These are phyloP conservation scores for Deladenus siricidicola DNA, from an alignment of 2,888 invertebrate species.

Conservation along the genomic window DNA sequence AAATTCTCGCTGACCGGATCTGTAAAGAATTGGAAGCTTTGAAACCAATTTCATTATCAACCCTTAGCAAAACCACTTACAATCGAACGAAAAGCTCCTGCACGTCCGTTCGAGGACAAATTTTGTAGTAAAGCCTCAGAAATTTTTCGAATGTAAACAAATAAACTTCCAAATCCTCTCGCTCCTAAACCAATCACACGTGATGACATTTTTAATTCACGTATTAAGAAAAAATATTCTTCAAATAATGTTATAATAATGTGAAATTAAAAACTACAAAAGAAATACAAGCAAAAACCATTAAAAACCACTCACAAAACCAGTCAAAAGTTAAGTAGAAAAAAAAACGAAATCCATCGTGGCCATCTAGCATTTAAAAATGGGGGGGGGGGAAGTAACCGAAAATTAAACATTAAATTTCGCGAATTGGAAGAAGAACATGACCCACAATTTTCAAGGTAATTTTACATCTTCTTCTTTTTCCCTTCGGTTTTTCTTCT, in stretches of 20 bases:
- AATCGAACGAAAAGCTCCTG: slow-evolving; percentile 75
- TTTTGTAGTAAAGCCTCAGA: slow-evolving; percentile 93
- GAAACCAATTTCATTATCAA: slow-evolving; percentile 1
- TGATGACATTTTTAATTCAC: no score
- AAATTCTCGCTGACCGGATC: slow-evolving; percentile 52
- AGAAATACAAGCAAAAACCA: background rate
- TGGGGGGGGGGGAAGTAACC: no score
- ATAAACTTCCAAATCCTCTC: slow-evolving; percentile 81
- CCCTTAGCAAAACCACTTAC: slow-evolving; percentile 26
- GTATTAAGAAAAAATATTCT: background rate
- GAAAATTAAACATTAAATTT: no score
- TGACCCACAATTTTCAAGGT: no score
- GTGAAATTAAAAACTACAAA: background rate
- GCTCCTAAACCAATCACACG: slow-evolving; percentile 59
- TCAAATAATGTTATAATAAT: background rate
- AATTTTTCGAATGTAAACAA: slow-evolving; percentile 98
- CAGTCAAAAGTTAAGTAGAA: no score
- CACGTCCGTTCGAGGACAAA: slow-evolving; percentile 95
- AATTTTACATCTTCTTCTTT: no score
- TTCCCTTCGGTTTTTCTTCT: no score
- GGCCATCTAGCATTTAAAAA: no score
- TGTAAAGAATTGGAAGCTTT: slow-evolving; percentile 19
- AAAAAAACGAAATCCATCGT: no score
- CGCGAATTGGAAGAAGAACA: no score
- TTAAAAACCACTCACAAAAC: no score